Conservation (phyloP, 2,113 vertebrate species). For the Falcunculus frontatus region DNA sequence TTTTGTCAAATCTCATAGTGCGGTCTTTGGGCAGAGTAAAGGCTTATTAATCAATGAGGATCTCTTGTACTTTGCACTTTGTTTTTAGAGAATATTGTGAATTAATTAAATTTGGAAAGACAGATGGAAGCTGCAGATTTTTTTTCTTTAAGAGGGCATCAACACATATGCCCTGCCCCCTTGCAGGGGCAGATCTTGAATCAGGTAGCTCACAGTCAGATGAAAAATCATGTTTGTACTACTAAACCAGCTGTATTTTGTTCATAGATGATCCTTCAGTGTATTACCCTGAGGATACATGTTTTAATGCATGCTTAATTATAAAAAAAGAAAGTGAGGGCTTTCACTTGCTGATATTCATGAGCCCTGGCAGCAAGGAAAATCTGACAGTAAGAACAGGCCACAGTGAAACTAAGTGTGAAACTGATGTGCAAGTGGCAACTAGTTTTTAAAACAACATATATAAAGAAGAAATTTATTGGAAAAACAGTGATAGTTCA, state of each 20-base stretch:
- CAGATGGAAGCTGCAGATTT: not conserved
- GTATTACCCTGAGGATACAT: not conserved
- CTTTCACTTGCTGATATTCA: not conserved
- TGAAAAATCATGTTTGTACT: not conserved
- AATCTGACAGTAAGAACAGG: not conserved
- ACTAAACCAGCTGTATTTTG: not conserved
- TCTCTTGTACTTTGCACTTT: not conserved
- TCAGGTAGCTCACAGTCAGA: not conserved
- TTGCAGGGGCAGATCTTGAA: not conserved
- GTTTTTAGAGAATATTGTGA: not conserved
- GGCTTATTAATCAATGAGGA: not conserved
- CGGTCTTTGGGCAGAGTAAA: not conserved
- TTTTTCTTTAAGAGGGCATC: not conserved
- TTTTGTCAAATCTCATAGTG: not conserved
- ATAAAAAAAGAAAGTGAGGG: not conserved
- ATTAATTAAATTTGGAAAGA: not conserved
- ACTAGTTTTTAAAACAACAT: not conserved
- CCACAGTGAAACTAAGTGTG: not conserved
- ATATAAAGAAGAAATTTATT: not conserved
- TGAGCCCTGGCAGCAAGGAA: not conserved
- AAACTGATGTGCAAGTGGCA: not conserved
- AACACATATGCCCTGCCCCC: not conserved
- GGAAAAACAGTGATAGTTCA: not conserved
- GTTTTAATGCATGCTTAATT: not conserved
- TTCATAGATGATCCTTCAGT: not conserved